Base-by-base conservation (phyloP, 2,797 vertebrate species). In the Limnodromus scolopaceus region DNA sequence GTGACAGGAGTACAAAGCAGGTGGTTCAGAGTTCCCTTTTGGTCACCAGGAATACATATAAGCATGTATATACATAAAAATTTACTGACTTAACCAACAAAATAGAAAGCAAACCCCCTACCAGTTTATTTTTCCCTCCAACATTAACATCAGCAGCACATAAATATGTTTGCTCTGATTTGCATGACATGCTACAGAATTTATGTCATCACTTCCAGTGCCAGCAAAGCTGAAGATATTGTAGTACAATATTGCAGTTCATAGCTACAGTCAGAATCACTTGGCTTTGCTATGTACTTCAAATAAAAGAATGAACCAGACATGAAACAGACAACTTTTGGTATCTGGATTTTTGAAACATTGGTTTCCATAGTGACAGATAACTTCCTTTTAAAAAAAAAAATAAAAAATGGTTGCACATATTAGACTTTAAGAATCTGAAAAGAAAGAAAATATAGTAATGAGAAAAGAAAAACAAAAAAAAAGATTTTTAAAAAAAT, bases 341-440 rank as follows among this genome's bases (percentile, higher is more conserved):
- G 19, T n/a, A 28, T 23, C 5, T 34, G 23, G 16, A 17, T 84
- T 79, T 89, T 61, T 75, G 10, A 46, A 90, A 57, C 6, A n/a
- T 20, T 61, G 28, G 83, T 97, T 97, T 82, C 96, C 86, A 95
- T 92, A 66, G 32, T 64, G 71, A 96, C 76, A 80, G 34, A 22
- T 28, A 71, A 66, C 36, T n/a, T 24, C 27, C 8, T 17, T 34
- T 30, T 53, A 18, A 39, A 66, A 86, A n/a, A 55, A n/a, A 55
- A n/a, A 34, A 34, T n/a, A n/a, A 10, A 11, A 92, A 27, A 53
- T 38, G 17, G 14, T 43, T 70, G 34, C 13, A 58, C 9, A 19
- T 66, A 61, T 84, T 83, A 91, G 27, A 74, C 32, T 80, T 55
- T 20, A 80, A 68, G 11, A 66, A 49, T 41, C 24, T 25, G 39